Percentiles rank a stretch among this genome's conserved stretches.
Evolutionary conservation across 37 sponge, comb jelly and placozoan species (phyloP).

Genomic region (Agelas oroides): DNA sequence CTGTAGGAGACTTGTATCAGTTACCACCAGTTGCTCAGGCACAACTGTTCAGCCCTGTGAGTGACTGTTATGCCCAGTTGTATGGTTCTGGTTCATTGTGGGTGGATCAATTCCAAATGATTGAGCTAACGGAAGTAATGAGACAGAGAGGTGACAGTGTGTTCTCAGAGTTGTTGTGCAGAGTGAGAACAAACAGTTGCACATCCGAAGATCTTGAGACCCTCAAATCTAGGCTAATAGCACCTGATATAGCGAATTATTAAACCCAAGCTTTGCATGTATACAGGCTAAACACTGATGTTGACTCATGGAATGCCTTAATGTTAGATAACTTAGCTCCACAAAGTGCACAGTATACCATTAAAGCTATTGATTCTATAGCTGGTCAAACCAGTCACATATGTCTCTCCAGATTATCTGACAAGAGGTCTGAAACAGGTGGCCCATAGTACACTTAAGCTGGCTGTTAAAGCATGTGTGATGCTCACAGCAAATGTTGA

Average conservation of each 20-base stretch:
- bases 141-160: conserved; percentile 28
- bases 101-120: conserved; percentile 39
- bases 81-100: conserved; percentile 38
- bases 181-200: conserved; percentile 29
- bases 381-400: no score
- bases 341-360: conserved; percentile 20
- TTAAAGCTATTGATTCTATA: conserved; percentile 34
- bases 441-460: conserved; percentile 24
- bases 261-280: conserved; percentile 46
- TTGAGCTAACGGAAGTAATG: conserved; percentile 45
- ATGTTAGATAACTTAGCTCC: conserved; percentile 33
- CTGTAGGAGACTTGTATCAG: conserved; percentile 44
- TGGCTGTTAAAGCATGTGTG: conserved; percentile 30
- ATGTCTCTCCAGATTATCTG: no score
- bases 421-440: conserved; percentile 32
- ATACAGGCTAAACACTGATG: conserved; percentile 41
- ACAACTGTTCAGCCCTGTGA: no score
- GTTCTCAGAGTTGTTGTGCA: conserved; percentile 37
- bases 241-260: conserved; percentile 19
- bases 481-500: conserved; percentile 29
- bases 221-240: conserved; percentile 15
- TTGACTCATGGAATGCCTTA: conserved; percentile 11
- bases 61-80: conserved; percentile 38
- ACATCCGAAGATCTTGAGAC: conserved; percentile 21
- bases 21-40: no score